Base-by-base conservation (phyloP, 1,140 invertebrate species). In the Calliopsis andreniformis region DNA sequence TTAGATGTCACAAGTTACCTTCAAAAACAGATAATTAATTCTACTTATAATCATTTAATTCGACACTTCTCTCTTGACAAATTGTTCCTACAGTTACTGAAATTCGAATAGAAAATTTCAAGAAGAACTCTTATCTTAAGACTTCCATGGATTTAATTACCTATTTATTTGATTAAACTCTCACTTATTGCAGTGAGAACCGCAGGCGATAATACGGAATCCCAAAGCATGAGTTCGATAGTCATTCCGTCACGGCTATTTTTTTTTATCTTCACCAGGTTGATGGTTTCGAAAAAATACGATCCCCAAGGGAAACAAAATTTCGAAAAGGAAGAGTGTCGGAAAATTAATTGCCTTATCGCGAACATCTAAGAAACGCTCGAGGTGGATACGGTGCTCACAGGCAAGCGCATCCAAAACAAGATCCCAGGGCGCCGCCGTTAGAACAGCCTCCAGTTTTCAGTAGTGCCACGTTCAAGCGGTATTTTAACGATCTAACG, bases 401-500 rank as follows among this genome's bases (percentile, higher is more conserved):
- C 20, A 16, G 8, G 20, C n/a, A 25, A 55, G 4, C n/a, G 43
- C 2, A 47, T 16, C 8, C 3, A 18, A 18, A 69, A 78, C 68
- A 79, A 78, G 76, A 79, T 75, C 45, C 66, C 30, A 16, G n/a
- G 28, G 4, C 20, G 28, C 5, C 30, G 49, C 56, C 35, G 39
- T 51, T 32, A 63, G 20, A 45, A 63, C 0, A 39, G 35, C 30
- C 61, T 45, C 43, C 39, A 67, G 62, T 56, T 67, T 67, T 79
- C 64, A 61, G 42, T 71, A 56, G 55, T 76, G 56, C 39, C 62
- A 72, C 49, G 12, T 55, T 8, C 53, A 55, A 30, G 68, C 69
- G 76, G 69, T 84, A 85, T 85, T 85, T 85, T 84, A 85, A 85
- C 73, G 84, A 85, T 84, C 73, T 58, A 84, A 75, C 73, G 68